phyloP scores from a whole-genome alignment of 2,113 vertebrate species.

The Pipra filicauda region DNA sequence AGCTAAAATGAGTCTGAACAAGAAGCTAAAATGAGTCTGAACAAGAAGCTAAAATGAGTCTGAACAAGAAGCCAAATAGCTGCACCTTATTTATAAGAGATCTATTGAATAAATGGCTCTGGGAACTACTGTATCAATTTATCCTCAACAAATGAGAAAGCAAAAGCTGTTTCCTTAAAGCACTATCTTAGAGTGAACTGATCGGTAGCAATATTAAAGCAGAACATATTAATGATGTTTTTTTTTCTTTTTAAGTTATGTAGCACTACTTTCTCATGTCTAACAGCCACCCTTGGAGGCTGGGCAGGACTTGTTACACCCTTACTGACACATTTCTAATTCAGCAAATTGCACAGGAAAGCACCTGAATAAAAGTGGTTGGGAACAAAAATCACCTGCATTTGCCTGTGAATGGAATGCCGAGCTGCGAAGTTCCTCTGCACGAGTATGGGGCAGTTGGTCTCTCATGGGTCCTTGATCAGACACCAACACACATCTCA shows the following conservation, averaged over 20 bases:
- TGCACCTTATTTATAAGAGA: conserved; percentile 30
- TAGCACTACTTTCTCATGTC: neutral
- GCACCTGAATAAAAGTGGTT: neutral
- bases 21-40: conserved; percentile 2
- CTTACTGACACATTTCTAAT: neutral
- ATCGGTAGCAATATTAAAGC: neutral
- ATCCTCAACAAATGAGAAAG: conserved; percentile 5
- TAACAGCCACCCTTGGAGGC: neutral
- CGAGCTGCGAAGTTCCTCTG: neutral
- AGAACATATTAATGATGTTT: neutral
- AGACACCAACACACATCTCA: fast-evolving
- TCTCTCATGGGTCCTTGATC: neutral
- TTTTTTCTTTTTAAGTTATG: neutral
- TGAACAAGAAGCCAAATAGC: neutral
- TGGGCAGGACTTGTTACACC: neutral
- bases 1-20: neutral
- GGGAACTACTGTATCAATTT: neutral
- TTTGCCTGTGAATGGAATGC: neutral
- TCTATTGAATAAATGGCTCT: neutral
- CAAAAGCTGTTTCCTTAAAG: conserved; percentile 2
- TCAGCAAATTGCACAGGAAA: neutral
- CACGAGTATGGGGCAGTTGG: fast-evolving
- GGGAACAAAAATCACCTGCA: neutral
- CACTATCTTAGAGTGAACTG: neutral
- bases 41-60: conserved; percentile 6